phyloP scores from a whole-genome alignment of 2,888 invertebrate genomes.

The Xylota sylvarum region DNA sequence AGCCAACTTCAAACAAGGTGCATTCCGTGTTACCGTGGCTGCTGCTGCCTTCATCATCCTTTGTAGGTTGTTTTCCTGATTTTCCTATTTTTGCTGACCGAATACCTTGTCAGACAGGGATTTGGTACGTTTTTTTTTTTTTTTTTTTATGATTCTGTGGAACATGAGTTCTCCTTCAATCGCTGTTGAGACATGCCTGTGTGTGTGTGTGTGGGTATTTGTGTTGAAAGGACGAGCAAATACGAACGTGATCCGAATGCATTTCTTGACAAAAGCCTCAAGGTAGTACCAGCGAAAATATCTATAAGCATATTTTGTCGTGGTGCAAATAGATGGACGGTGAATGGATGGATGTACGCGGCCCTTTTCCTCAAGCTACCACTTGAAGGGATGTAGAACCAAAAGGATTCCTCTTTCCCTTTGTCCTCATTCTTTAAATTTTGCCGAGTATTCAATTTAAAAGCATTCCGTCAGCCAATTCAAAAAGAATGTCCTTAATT shows the following conservation, averaged over 20 bases:
- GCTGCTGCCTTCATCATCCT: not conserved
- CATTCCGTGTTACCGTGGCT: conserved; percentile 50
- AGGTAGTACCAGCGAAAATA: conserved; percentile 41
- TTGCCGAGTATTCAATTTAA: conserved; percentile 73
- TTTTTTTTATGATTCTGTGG: too few species aligned
- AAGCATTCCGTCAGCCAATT: conserved; percentile 72
- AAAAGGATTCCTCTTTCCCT: conserved; percentile 11
- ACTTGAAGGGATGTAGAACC: conserved; percentile 12
- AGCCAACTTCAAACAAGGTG: conserved; percentile 59
- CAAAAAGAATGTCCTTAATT: conserved; percentile 67
- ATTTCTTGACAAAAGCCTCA: conserved; percentile 55
- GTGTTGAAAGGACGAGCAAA: conserved; percentile 53
- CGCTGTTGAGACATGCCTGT: not conserved
- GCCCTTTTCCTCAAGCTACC: not conserved
- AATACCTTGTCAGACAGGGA: conserved; percentile 68
- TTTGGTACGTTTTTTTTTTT: conserved; percentile 35
- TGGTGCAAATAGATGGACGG: conserved; percentile 34
- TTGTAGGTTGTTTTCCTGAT: conserved; percentile 63
- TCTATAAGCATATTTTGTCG: conserved; percentile 52
- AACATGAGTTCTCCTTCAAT: too few species aligned
- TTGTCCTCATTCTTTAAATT: conserved; percentile 16
- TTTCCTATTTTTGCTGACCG: conserved; percentile 65
- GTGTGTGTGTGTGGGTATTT: conserved; percentile 23
- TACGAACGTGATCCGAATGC: conserved; percentile 72
- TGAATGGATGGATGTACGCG: conserved; percentile 14